Evolutionary conservation across 1,140 invertebrate genomes (phyloP), one percentile per base, ranked within the genome.

Genomic region (Drusus annulatus): DNA sequence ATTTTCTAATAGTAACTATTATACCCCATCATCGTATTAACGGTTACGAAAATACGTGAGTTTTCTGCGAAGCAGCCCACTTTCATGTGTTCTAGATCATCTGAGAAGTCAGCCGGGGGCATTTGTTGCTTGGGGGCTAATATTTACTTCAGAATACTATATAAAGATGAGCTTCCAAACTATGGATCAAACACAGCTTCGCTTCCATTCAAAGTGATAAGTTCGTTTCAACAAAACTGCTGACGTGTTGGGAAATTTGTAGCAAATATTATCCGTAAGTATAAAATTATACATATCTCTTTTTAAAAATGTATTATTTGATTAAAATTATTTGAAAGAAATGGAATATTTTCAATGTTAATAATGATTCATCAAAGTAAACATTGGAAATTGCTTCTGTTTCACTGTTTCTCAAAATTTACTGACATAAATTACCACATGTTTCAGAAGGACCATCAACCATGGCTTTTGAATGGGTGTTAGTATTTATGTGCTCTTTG

Each of bases 401-500:
- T 45, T 45, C 36, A 1, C 36, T 45, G 6, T 13, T 45, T 45
- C 5, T 45, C 36, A 10, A 45, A 10, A 45, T 13, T 13, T 45
- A 13, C 2, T 45, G 10, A 45, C 36, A 45, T 13, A 45, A 8
- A 45, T 13, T 45, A 45, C 13, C 7, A 1, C 13, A 45, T 45
- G 2, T 45, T 45, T 45, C 36, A 45, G 36, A 45, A 45, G 8
- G 36, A 45, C 10, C 36, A 45, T 13, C 36, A 10, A 45, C 36
- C 36, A 45, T 45, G 36, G 36, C 36, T 13, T 13, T 45, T 45
- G 13, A 45, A 45, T 45, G 36, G 36, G 36, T 10, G 36, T 10
- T 45, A 45, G 36, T 45, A 10, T 45, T 45, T 8, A 45, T 77
- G 10, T 78, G 65, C 62, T 5, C 36, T 63, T 36, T 81, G 16